Evolutionary conservation across 2,113 vertebrate species (phyloP).

Genomic region (Pollachius pollachius): DNA sequence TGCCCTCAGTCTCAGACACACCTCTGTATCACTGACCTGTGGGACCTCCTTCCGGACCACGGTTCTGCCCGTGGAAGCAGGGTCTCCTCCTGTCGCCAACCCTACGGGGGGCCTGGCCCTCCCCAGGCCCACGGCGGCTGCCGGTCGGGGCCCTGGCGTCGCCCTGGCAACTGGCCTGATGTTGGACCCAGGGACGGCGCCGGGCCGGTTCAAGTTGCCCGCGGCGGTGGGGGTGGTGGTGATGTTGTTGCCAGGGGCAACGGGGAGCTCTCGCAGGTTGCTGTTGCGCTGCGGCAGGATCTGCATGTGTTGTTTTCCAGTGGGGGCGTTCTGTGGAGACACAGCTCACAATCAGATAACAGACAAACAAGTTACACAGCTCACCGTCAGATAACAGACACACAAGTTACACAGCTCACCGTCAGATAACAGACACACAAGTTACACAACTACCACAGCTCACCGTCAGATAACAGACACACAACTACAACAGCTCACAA

Average conservation of each 20-base stretch:
- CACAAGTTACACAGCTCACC: background rate
- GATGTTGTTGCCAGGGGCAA: constrained; percentile 79
- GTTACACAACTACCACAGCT: too few species aligned
- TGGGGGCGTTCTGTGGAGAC: constrained; percentile 72
- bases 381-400: background rate
- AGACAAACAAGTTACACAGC: constrained; percentile 6
- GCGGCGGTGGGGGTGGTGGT: constrained; percentile 47
- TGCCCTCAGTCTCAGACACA: constrained; percentile 31
- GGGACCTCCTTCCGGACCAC: constrained; percentile 67
- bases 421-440: background rate
- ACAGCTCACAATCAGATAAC: constrained; percentile 6
- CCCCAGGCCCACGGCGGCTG: constrained; percentile 53
- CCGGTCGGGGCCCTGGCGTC: constrained; percentile 55
- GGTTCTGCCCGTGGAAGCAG: constrained; percentile 27
- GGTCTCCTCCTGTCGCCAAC: constrained; percentile 9
- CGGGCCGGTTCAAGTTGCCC: constrained; percentile 42
- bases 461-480: too few species aligned
- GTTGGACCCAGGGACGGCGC: constrained; percentile 73
- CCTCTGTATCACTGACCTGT: constrained; percentile 21
- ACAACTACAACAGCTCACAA: too few species aligned
- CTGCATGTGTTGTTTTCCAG: constrained; percentile 83
- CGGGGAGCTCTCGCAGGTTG: constrained; percentile 90
- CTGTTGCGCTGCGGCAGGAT: constrained; percentile 82
- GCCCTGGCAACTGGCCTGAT: constrained; percentile 73
- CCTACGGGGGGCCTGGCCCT: constrained; percentile 49